phyloP scores from a whole-genome alignment of 2,888 invertebrate species.

The Cantharis lateralis region DNA sequence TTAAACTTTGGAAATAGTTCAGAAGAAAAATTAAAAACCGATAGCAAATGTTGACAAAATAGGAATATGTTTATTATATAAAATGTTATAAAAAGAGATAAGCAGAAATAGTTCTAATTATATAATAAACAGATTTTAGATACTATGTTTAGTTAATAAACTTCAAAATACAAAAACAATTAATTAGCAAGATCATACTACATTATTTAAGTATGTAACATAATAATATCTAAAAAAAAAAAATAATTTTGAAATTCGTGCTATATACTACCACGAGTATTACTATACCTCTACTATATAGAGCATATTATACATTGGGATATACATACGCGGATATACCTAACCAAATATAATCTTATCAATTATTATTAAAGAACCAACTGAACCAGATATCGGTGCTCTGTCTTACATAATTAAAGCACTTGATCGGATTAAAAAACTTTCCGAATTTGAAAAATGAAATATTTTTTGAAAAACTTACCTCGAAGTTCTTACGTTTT shows the following conservation, averaged over 20 bases:
- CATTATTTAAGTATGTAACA: too few relatives aligned
- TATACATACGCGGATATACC: too few relatives aligned
- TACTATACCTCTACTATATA: too few relatives aligned
- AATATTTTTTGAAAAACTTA: not conserved
- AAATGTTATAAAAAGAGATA: not conserved
- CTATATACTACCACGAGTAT: too few relatives aligned
- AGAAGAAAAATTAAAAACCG: conserved; percentile 14
- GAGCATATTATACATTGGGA: too few relatives aligned
- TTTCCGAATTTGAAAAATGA: not conserved
- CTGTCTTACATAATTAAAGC: too few relatives aligned
- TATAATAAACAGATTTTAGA: not conserved
- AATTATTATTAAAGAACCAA: too few relatives aligned
- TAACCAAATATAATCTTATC: too few relatives aligned
- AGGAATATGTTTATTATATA: not conserved
- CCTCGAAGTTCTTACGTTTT: not conserved
- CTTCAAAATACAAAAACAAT: not conserved
- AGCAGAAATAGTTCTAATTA: not conserved
- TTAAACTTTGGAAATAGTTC: conserved; percentile 21
- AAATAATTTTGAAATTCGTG: too few relatives aligned
- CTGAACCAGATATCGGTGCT: too few relatives aligned
- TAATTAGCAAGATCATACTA: not conserved
- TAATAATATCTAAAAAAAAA: too few relatives aligned
- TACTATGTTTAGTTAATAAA: not conserved
- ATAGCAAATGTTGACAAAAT: conserved; percentile 17
- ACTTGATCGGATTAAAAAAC: not conserved